Percentiles rank a stretch among this genome's conserved stretches.
Evolutionary conservation across 2,888 invertebrate species (phyloP).

Genomic region (Phyllotreta cruciferae): DNA sequence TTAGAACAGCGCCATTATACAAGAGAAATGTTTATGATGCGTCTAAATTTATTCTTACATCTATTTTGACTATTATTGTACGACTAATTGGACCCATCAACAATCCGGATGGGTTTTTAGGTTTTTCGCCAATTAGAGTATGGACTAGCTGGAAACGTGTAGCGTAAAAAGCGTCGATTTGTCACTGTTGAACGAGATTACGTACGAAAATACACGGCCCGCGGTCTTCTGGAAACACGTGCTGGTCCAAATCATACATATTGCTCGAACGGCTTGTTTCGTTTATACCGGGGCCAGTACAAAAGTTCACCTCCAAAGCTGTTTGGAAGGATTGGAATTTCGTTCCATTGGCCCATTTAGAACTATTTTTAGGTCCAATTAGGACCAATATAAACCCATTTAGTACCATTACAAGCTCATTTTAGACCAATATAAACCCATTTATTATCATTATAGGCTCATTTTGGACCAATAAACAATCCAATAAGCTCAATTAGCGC

Average conservation of each 20-base stretch:
- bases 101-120: constrained; percentile 37
- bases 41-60: constrained; percentile 4
- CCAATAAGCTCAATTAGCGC: too few species aligned
- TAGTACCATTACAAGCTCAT: too few species aligned
- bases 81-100: constrained; percentile 38
- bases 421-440: too few species aligned
- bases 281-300: neutral
- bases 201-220: constrained; percentile 38
- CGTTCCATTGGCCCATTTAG: too few species aligned
- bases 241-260: constrained; percentile 45
- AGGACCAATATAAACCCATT: too few species aligned
- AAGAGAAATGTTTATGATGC: too few species aligned
- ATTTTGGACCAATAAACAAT: too few species aligned
- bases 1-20: too few species aligned
- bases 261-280: too few species aligned
- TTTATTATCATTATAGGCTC: too few species aligned
- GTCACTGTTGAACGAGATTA: constrained; percentile 42
- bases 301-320: neutral
- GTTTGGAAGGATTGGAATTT: too few species aligned
- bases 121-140: constrained; percentile 41
- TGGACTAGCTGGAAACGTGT: constrained; percentile 28
- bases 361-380: too few species aligned
- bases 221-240: constrained; percentile 42
- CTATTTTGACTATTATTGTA: constrained; percentile 16
- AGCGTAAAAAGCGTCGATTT: constrained; percentile 45